A percentile compares a stretch with the other conserved stretches of the same genome.
Conservation (phyloP, 2,113 vertebrate species). For the Eolophus roseicapilla region DNA sequence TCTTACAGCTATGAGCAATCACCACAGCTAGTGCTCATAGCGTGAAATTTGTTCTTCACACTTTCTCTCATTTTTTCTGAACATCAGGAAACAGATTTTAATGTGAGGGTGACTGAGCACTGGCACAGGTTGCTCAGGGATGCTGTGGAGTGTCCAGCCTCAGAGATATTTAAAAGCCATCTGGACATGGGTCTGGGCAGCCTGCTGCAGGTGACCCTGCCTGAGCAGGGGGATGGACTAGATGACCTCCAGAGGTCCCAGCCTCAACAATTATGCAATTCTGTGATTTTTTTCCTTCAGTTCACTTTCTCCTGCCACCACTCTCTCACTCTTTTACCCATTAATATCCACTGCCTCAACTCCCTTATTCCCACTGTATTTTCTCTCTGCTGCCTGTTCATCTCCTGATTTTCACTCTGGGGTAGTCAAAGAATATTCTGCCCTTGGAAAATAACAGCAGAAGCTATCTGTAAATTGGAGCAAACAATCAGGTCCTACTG, state of each 20-base stretch:
- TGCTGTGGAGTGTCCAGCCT: background rate
- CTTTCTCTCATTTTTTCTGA: background rate
- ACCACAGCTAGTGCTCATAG: background rate
- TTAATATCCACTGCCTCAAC: background rate
- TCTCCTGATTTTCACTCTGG: background rate
- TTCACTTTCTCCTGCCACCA: background rate
- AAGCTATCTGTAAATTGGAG: background rate
- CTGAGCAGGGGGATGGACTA: background rate
- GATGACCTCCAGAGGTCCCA: background rate
- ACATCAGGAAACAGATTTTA: background rate
- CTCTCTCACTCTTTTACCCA: background rate
- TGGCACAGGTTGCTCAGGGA: background rate
- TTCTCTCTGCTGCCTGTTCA: background rate
- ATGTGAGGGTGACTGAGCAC: background rate
- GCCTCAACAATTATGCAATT: background rate
- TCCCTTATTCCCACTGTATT: background rate
- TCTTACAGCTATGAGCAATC: background rate
- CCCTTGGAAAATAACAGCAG: background rate
- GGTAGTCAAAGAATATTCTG: background rate
- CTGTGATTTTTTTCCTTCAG: background rate
- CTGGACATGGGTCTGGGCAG: background rate
- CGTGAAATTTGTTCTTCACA: background rate
- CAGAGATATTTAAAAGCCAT: background rate
- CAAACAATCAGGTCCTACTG: background rate
- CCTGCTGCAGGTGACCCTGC: background rate